Evolutionary conservation across 2,888 invertebrate genomes (phyloP), one percentile per base, ranked within the genome.

Genomic region (Sesia bembeciformis): DNA sequence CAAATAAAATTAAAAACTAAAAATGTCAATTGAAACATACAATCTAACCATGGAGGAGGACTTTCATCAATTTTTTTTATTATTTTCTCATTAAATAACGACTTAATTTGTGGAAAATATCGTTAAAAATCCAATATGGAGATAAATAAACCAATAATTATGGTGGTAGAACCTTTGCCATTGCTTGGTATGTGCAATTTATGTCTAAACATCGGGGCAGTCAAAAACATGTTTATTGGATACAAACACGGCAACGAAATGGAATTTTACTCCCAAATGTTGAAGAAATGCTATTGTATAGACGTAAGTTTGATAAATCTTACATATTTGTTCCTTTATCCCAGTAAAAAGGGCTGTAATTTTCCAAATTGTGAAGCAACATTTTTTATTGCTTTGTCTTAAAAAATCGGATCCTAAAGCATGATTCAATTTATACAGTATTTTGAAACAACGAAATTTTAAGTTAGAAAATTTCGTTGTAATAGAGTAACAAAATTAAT

Each of bases 121-220:
- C 8, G 49, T 49, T 49, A 5, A n/a, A n/a, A 49, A n/a, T 5
- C 7, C 1, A 42, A 42, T 3, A n/a, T 23, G 23, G 23, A 23
- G 23, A 82, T 78, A 80, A 62, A 58, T 73, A 5, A 70, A 40
- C 55, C 60, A 23, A 76, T 78, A 53, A 83, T 88, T 60, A 79
- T 81, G 72, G 88, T 87, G 6, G 88, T 87, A 6, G 87, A 88
- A 64, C 57, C 74, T 1, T 60, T 87, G 57, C 88, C 88, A 4
- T 61, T 84, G 53, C 63, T 84, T 43, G 89, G 89, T 51, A 67
- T 78, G 50, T 89, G 89, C 60, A 87, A 79, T 72, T 76, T 88
- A 60, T 89, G 89, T 67, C 60, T 85, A 41, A 77, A 72, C 46
- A 81, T 83, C 61, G 86, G 85, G 8, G 74, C 77, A 39, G 86